These are phyloP conservation scores for Apis dorsata DNA, from an alignment of 1,140 invertebrate species.

Conservation along the genomic window DNA sequence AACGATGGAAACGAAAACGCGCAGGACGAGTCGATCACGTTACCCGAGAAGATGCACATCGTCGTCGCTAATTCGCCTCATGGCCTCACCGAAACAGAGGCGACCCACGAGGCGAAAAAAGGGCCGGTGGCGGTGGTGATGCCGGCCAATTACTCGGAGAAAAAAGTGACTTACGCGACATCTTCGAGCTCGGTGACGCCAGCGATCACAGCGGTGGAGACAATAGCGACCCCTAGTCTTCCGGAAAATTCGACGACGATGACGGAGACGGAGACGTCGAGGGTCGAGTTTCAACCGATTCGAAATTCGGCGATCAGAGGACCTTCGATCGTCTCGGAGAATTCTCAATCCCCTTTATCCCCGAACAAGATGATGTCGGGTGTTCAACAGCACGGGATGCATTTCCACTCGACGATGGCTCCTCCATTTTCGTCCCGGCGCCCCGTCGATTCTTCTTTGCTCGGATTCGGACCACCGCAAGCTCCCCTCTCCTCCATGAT, in stretches of 20 bases:
- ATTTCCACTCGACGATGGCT: slow-evolving; percentile 5
- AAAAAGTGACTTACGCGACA: background rate
- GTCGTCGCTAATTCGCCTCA: slow-evolving; percentile 66
- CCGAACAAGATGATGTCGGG: slow-evolving; percentile 32
- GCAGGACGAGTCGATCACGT: slow-evolving; percentile 2
- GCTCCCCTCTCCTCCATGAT: slow-evolving; percentile 42
- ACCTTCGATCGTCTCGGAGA: slow-evolving; percentile 2
- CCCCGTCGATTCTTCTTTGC: background rate
- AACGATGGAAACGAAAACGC: background rate
- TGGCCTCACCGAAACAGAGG: background rate
- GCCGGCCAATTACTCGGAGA: slow-evolving; percentile 66
- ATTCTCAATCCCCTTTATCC: background rate
- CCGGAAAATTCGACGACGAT: background rate
- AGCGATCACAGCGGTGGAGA: background rate
- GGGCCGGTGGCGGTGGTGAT: slow-evolving; percentile 66
- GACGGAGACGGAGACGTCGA: background rate
- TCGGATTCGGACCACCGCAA: slow-evolving; percentile 44
- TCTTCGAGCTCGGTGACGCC: background rate
- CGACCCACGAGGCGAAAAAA: slow-evolving; percentile 38
- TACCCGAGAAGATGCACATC: slow-evolving; percentile 67
- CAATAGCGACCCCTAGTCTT: background rate
- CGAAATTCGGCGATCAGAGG: slow-evolving; percentile 26
- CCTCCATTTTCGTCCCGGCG: slow-evolving; percentile 3
- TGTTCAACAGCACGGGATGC: slow-evolving; percentile 25
- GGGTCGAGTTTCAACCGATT: slow-evolving; percentile 24